A percentile compares a stretch with the other conserved stretches of the same genome.
These are phyloP conservation scores for Campoletis raptor DNA, from an alignment of 2,888 invertebrate genomes.

Conservation along the genomic window DNA sequence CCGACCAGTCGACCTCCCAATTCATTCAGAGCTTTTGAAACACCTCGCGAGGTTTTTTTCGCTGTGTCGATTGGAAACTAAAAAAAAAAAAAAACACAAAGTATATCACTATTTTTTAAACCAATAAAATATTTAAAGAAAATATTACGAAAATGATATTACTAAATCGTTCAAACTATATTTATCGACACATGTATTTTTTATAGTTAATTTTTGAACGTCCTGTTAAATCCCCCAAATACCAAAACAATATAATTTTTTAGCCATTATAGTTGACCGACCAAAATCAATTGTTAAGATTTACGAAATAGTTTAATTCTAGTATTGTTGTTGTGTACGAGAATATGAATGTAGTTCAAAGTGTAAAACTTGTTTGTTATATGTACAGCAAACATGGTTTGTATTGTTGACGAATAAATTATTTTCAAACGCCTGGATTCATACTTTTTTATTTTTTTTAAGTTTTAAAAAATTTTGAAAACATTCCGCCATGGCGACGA, in stretches of 20 bases:
- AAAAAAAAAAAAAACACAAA: slow-evolving; percentile 56
- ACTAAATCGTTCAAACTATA: slow-evolving; percentile 1
- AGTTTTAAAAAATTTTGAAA: neutral
- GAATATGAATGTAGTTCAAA: slow-evolving; percentile 11
- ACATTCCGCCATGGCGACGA: neutral
- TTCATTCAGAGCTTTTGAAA: slow-evolving; percentile 87
- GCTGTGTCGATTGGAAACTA: slow-evolving; percentile 87
- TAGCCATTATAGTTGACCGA: slow-evolving; percentile 2
- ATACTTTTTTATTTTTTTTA: neutral
- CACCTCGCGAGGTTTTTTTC: slow-evolving; percentile 85
- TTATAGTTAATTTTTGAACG: slow-evolving; percentile 6
- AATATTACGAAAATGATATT: slow-evolving; percentile 11
- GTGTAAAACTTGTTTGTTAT: slow-evolving; percentile 21
- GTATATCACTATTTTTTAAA: slow-evolving; percentile 2
- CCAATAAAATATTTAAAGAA: neutral
- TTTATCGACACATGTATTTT: neutral
- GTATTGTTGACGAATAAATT: slow-evolving; percentile 24
- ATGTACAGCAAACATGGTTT: slow-evolving; percentile 10
- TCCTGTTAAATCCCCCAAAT: neutral
- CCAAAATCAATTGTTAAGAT: slow-evolving; percentile 8
- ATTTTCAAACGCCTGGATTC: neutral
- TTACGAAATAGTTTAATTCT: neutral
- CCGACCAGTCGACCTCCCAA: slow-evolving; percentile 87
- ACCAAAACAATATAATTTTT: slow-evolving; percentile 9
- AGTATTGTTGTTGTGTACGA: slow-evolving; percentile 7